These are phyloP conservation scores for Entomobrya multifasciata DNA, from an alignment of 2,888 invertebrate species.

Conservation along the genomic window DNA sequence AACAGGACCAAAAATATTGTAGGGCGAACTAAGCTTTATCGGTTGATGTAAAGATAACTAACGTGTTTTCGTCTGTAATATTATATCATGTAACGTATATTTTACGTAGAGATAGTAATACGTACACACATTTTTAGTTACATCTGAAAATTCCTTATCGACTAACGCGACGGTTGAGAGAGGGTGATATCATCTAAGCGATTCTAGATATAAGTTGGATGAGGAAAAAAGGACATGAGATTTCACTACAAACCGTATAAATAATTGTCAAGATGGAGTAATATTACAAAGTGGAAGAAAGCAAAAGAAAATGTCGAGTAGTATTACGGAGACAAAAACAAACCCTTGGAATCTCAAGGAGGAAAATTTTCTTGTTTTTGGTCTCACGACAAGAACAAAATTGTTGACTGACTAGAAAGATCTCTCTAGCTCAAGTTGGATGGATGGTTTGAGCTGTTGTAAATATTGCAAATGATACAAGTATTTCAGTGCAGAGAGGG, in stretches of 20 bases:
- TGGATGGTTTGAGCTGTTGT: constrained; percentile 53
- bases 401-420: constrained; percentile 55
- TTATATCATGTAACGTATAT: too few relatives aligned
- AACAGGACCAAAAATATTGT: background rate
- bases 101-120: background rate
- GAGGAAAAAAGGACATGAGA: background rate
- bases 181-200: background rate
- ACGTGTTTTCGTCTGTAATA: too few relatives aligned
- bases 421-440: background rate
- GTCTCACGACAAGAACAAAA: constrained; percentile 36
- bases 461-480: constrained; percentile 46
- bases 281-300: constrained; percentile 63
- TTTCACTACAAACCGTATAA: constrained; percentile 51
- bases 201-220: constrained; percentile 37
- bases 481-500: background rate
- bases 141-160: background rate
- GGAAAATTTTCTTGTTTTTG: constrained; percentile 12
- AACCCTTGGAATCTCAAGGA: constrained; percentile 10
- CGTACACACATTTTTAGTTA: background rate
- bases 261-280: constrained; percentile 63
- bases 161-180: constrained; percentile 18
- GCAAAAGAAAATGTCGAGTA: background rate
- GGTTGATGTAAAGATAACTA: too few relatives aligned
- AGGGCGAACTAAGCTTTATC: background rate
- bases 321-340: constrained; percentile 32